phyloP scores from a whole-genome alignment of 2,797 vertebrate genomes.

The Amphiprion clarkii region DNA sequence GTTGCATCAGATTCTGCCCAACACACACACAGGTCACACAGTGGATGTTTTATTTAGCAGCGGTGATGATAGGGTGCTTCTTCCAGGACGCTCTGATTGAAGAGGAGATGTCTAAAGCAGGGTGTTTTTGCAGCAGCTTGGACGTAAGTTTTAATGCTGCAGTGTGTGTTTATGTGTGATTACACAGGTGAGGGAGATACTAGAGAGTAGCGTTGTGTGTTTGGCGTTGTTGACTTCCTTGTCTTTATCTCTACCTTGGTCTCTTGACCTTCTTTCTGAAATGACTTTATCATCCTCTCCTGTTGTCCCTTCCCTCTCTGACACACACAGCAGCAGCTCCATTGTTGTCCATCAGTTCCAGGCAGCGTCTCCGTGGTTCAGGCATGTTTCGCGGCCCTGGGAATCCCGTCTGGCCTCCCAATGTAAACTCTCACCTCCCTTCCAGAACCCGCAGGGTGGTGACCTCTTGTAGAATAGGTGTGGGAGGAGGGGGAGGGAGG shows the following conservation, averaged over 20 bases:
- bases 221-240: conserved; percentile 30
- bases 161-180: conserved; percentile 50
- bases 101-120: conserved; percentile 42
- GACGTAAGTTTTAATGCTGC: conserved; percentile 25
- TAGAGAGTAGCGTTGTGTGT: conserved; percentile 5
- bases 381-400: conserved; percentile 63
- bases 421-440: conserved; percentile 73
- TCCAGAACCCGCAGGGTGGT: conserved; percentile 45
- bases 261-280: conserved; percentile 22
- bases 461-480: conserved; percentile 63
- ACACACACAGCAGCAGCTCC: conserved; percentile 12
- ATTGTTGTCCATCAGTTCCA: conserved; percentile 39
- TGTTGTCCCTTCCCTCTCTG: neutral
- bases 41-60: conserved; percentile 36
- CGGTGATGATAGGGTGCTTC: conserved; percentile 51
- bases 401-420: conserved; percentile 58
- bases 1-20: conserved; percentile 44
- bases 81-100: conserved; percentile 45
- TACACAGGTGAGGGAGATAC: conserved; percentile 35
- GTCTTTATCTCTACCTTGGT: conserved; percentile 20
- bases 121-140: conserved; percentile 43
- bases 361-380: conserved; percentile 54
- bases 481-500: no score
- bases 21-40: conserved; percentile 15
- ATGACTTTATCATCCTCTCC: conserved; percentile 22